A percentile compares a stretch with the other conserved stretches of the same genome.
These are phyloP conservation scores for Pterostichus niger DNA, from an alignment of 2,888 invertebrate genomes.

Conservation along the genomic window DNA sequence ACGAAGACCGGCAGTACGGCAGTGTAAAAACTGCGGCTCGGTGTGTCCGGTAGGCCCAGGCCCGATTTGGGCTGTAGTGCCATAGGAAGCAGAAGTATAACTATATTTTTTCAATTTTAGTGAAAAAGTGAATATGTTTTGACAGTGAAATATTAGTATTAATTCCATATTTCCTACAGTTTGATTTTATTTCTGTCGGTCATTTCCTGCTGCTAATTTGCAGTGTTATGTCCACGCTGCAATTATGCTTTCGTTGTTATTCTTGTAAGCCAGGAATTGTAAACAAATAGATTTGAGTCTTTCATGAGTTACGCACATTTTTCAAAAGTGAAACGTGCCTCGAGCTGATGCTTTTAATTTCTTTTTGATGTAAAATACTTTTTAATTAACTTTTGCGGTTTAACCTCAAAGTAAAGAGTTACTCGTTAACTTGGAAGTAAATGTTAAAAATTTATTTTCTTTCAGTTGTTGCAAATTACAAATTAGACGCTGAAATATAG, in stretches of 20 bases:
- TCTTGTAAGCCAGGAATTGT: conserved; percentile 14
- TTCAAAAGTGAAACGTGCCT: conserved; percentile 49
- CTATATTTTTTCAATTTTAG: no score
- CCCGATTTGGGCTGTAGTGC: no score
- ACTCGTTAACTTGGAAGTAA: not conserved
- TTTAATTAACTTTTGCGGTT: conserved; percentile 51
- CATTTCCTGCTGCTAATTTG: no score
- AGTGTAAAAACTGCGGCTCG: no score
- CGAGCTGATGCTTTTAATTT: conserved; percentile 44
- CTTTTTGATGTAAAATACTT: conserved; percentile 55
- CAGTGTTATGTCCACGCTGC: no score
- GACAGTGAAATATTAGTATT: no score
- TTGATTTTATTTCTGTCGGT: no score
- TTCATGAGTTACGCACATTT: conserved; percentile 44
- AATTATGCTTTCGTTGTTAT: conserved; percentile 4
- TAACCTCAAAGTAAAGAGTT: conserved; percentile 40
- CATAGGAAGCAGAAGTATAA: no score
- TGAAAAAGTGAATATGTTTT: no score
- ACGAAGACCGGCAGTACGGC: no score
- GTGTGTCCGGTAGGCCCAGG: no score
- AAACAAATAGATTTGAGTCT: conserved; percentile 52
- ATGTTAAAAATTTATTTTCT: conserved; percentile 7
- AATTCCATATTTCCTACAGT: no score
- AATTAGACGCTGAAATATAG: not conserved
- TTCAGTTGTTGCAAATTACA: not conserved